These are phyloP conservation scores for Drosophila varians DNA, from an alignment of 1,140 invertebrate species.

Conservation along the genomic window DNA sequence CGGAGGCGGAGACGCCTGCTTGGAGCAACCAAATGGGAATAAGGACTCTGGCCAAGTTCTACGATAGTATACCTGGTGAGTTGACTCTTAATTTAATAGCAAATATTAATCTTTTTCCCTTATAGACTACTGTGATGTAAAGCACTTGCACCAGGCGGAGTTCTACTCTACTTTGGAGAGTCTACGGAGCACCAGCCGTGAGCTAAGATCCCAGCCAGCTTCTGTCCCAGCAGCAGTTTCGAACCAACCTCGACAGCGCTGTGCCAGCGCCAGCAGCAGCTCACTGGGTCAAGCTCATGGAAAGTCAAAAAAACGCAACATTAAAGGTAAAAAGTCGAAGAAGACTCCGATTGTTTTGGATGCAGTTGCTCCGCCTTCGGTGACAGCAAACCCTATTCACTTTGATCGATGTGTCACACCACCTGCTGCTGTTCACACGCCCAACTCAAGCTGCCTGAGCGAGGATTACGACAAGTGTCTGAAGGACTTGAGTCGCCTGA, in stretches of 20 bases:
- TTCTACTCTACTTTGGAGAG: conserved; percentile 75
- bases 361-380: conserved; percentile 2
- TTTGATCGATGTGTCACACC: conserved; percentile 3
- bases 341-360: conserved; percentile 28
- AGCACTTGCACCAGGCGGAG: conserved; percentile 75
- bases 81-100: not conserved
- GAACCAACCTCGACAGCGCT: conserved; percentile 19
- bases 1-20: conserved; percentile 8
- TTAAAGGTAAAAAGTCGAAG: conserved; percentile 48
- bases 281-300: conserved; percentile 23
- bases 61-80: conserved; percentile 82
- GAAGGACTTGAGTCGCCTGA: conserved; percentile 51
- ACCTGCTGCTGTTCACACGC: not conserved
- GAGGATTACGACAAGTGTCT: conserved; percentile 67
- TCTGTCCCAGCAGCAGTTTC: not conserved
- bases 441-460: conserved; percentile 45
- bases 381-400: conserved; percentile 8
- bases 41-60: conserved; percentile 74
- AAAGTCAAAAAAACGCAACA: conserved; percentile 44
- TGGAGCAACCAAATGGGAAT: conserved; percentile 68
- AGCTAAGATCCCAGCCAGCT: conserved; percentile 50
- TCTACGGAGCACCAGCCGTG: conserved; percentile 68
- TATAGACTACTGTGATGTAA: conserved; percentile 78
- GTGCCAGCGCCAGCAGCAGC: conserved; percentile 39
- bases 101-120: not conserved